Evolutionary conservation across 2,113 vertebrate species (phyloP), one percentile per base, ranked within the genome.

Genomic region (Toxotes chatareus): DNA sequence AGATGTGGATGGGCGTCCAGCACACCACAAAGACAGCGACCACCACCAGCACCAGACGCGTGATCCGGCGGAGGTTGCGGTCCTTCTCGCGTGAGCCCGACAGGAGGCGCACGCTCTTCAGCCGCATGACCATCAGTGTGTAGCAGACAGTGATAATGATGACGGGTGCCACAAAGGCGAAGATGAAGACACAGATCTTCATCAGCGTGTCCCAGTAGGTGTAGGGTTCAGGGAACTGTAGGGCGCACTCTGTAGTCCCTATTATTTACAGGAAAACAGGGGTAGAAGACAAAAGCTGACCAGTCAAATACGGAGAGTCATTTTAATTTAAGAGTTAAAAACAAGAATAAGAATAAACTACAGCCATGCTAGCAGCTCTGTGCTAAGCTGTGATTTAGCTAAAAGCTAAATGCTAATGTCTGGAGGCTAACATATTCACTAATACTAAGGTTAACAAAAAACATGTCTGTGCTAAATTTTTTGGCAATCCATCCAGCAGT

Each of bases 181-280:
- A 98, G 80, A 98, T 94, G 55, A 99, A 99, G 75, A 99, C 98
- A 2, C 98, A 99, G 91, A 99, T 96, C 93, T 98, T 99, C 97
- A 99, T 97, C 90, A 99, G 92, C 38, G 96, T 97, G 94, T 99
- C 98, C 98, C 98, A 99, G 95, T 98, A 99, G 73, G 92, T 80
- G 14, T 99, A 99, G 32, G 98, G 96, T 31, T 99, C 97, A 0
- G 98, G 98, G 92, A 99, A 99, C 85, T 99, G 97, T 71, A 99
- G 88, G 81, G 97, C 97, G 76, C 98, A 99, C 87, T 99, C 98
- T 0, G 96, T 97, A 17, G 93, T 95, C 38, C 94, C 96, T 95
- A 88, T 82, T 55, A 63, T 36, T 67, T 38, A 31, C 5, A 82
- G 17, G 49, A 78, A 27, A 40, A n/a, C 34, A 65, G 0, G 59